Conservation (phyloP, 2,797 vertebrate species). For the Anguilla marmorata region DNA sequence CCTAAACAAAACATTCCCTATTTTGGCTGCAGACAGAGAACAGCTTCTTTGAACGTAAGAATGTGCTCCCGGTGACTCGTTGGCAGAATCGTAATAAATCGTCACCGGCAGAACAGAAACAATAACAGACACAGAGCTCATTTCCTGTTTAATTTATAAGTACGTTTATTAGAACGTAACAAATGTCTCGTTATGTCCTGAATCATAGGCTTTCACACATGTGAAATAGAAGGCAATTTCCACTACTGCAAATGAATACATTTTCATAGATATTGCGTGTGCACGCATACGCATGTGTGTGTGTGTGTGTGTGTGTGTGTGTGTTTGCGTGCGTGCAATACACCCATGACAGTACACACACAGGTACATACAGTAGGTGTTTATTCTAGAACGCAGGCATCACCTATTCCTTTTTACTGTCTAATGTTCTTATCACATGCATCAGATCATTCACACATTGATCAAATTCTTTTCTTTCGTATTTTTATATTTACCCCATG, state of each 20-base stretch:
- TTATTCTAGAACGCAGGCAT: background rate
- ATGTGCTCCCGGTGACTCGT: conserved; percentile 3
- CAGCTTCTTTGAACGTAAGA: conserved; percentile 9
- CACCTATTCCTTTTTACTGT: background rate
- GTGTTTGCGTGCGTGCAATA: background rate
- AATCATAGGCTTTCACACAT: conserved; percentile 6
- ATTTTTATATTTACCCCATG: conserved; percentile 28
- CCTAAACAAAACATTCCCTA: conserved; percentile 21
- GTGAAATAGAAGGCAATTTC: background rate
- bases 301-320: too few relatives aligned
- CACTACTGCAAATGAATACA: background rate
- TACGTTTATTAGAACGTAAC: conserved; percentile 53
- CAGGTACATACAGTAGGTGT: background rate
- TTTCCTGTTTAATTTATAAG: conserved; percentile 53
- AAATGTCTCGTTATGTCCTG: background rate
- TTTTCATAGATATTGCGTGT: background rate
- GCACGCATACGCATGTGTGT: background rate
- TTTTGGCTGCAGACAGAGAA: background rate
- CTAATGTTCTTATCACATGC: background rate
- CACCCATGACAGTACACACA: background rate
- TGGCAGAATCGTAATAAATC: conserved; percentile 43
- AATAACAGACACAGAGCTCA: conserved; percentile 46
- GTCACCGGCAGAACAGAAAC: conserved; percentile 42
- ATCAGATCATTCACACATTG: background rate
- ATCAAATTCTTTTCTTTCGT: background rate